These are phyloP conservation scores for Parnassius apollo DNA, from an alignment of 2,888 invertebrate species.

Conservation along the genomic window DNA sequence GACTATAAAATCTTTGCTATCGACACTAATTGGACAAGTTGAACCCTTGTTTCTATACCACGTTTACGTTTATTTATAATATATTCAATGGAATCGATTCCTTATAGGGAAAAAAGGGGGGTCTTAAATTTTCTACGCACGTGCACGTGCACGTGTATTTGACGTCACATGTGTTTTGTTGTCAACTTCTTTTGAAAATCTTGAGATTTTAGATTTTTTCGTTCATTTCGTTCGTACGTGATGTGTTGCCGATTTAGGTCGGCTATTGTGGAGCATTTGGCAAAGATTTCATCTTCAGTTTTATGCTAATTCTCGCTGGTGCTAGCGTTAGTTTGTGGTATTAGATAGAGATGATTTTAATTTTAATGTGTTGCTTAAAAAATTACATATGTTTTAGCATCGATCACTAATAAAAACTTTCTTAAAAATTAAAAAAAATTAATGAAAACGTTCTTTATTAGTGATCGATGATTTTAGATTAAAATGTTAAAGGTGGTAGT, in stretches of 20 bases:
- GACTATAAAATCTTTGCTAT: not conserved
- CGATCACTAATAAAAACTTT: no score
- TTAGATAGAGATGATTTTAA: no score
- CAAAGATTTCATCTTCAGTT: not conserved
- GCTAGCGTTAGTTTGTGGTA: not conserved
- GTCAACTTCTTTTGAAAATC: conserved; percentile 12
- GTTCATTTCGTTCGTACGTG: conserved; percentile 4
- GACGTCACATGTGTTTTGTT: conserved; percentile 15
- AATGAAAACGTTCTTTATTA: no score
- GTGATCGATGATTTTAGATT: no score
- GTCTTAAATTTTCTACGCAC: conserved; percentile 16
- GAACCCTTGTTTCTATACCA: not conserved
- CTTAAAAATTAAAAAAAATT: no score
- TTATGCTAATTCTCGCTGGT: not conserved
- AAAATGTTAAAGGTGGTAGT: no score
- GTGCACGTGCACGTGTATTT: conserved; percentile 1
- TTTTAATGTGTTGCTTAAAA: no score
- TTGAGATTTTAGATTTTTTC: conserved; percentile 3
- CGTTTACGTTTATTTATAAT: not conserved
- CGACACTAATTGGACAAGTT: conserved; percentile 4
- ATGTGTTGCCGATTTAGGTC: conserved; percentile 1
- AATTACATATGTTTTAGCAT: no score
- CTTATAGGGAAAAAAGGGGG: conserved; percentile 10
- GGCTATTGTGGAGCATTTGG: conserved; percentile 10
- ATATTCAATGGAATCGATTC: not conserved